Conservation (phyloP, 2,113 vertebrate genomes). For the Enhydra lutris region DNA sequence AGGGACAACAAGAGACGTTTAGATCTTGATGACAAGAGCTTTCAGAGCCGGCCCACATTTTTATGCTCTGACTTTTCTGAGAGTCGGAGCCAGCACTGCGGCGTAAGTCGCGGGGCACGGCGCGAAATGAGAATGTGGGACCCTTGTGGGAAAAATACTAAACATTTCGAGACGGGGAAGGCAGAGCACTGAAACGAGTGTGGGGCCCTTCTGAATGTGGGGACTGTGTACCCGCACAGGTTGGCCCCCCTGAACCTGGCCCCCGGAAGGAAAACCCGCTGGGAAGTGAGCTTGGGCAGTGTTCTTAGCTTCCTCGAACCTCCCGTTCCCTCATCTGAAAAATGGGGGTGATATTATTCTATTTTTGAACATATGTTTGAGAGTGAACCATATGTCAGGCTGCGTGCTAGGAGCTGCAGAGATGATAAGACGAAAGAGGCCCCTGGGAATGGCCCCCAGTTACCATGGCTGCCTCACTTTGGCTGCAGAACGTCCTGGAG, state of each 20-base stretch:
- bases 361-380: not conserved
- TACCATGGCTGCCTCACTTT: not conserved
- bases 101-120: not conserved
- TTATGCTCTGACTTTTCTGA: not conserved
- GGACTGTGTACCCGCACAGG: not conserved
- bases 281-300: not conserved
- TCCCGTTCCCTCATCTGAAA: not conserved
- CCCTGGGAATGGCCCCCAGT: not conserved
- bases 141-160: not conserved
- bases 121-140: not conserved
- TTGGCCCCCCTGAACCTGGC: rapidly evolving
- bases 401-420: not conserved
- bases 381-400: not conserved
- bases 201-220: not conserved
- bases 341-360: not conserved
- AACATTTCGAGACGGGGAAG: not conserved
- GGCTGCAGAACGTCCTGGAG: not conserved
- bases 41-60: not conserved
- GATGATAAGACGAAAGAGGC: not conserved
- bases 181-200: not conserved
- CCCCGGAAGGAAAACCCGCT: too few relatives aligned
- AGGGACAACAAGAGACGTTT: not conserved
- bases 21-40: not conserved
- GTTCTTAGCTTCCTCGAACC: not conserved
- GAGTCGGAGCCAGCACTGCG: not conserved